These are phyloP conservation scores for Salticus scenicus DNA, from an alignment of 2,888 invertebrate genomes.

Conservation along the genomic window DNA sequence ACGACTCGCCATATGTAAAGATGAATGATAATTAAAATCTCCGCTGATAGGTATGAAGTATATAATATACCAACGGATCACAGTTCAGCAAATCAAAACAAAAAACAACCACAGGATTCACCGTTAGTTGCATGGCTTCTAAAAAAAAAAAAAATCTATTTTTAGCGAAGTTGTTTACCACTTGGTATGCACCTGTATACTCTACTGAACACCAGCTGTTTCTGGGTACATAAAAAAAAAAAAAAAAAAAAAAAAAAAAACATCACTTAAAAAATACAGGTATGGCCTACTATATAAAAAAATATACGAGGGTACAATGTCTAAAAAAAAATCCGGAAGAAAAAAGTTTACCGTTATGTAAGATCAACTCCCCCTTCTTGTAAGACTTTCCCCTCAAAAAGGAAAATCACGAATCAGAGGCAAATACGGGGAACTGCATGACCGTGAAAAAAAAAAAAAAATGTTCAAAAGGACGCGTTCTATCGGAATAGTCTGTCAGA, in stretches of 20 bases:
- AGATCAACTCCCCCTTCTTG: neutral
- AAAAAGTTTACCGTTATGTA: conserved; percentile 4
- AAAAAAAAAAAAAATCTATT: neutral
- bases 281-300: neutral
- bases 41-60: too few species aligned
- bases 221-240: neutral
- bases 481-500: neutral
- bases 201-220: conserved; percentile 4
- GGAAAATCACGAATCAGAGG: conserved; percentile 1
- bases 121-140: neutral
- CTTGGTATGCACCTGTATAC: conserved; percentile 12
- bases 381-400: neutral
- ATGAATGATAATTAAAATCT: too few species aligned
- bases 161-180: neutral
- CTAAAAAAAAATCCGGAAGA: neutral
- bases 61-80: too few species aligned
- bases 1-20: too few species aligned
- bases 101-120: too few species aligned
- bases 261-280: neutral
- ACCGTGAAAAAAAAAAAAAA: conserved; percentile 68
- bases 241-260: neutral
- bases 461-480: conserved; percentile 69
- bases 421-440: conserved; percentile 10
- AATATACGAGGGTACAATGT: neutral
- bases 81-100: too few species aligned